Conservation (phyloP, 2,113 vertebrate genomes). For the Melanerpes formicivorus region DNA sequence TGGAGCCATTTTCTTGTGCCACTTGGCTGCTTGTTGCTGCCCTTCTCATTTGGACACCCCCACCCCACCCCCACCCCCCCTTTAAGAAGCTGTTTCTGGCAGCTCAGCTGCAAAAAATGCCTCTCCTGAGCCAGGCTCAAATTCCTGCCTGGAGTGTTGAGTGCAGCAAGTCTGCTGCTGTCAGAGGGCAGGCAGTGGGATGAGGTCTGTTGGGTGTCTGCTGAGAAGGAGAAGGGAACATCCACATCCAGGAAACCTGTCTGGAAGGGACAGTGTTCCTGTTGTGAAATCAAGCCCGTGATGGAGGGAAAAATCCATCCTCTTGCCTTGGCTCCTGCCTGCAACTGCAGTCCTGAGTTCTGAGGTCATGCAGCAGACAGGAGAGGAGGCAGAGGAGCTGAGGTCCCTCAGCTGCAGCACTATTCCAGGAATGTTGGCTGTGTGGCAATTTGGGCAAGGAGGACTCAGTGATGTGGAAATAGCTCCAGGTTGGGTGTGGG, state of each 20-base stretch:
- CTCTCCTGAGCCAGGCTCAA: background rate
- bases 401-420: background rate
- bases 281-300: background rate
- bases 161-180: background rate
- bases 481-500: too few relatives aligned
- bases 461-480: rapidly evolving
- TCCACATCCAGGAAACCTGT: background rate
- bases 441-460: rapidly evolving
- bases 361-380: rapidly evolving
- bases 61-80: too few relatives aligned
- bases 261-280: background rate
- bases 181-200: background rate
- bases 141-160: background rate
- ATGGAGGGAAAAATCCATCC: background rate
- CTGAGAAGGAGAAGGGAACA: background rate
- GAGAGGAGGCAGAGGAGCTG: background rate
- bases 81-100: background rate
- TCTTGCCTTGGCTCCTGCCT: background rate
- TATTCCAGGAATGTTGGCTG: rapidly evolving
- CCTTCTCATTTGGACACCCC: background rate
- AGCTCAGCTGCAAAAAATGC: background rate
- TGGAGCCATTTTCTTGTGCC: background rate
- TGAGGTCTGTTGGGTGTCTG: background rate
- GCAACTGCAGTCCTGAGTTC: background rate
- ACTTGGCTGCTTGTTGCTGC: background rate